Evolutionary conservation across 2,797 vertebrate genomes (phyloP), one percentile per base, ranked within the genome.

Genomic region (Pelodytes ibericus): DNA sequence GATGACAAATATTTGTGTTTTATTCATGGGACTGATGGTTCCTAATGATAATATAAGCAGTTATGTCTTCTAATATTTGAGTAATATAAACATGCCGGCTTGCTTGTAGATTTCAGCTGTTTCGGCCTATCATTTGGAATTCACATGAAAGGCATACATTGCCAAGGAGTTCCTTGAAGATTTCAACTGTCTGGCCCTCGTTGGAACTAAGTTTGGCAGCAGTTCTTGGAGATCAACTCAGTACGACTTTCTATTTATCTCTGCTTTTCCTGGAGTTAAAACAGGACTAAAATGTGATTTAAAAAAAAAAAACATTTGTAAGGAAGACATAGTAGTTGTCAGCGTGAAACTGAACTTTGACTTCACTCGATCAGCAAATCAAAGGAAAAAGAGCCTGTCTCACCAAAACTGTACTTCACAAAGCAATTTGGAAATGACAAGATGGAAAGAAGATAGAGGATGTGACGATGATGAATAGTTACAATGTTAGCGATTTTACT

Each of bases 151-250:
- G 64, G 16, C 26, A 51, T 51, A 53, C 33, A 36, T 24, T 69
- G 66, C 66, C 66, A 69, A 25, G 30, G 66, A 49, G 47, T 56
- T 69, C 30, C 66, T 69, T 69, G 66, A 69, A 56, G n/a, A 69
- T 69, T 56, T 53, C 66, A 69, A 56, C 47, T 69, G 27, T 18
- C 49, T 29, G 44, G 66, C 30, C 49, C 66, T 69, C 49, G 47
- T 29, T 69, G 47, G 47, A 53, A 69, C 66, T 56, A 30, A 51
- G 15, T 51, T 67, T 67, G 44, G 47, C 29, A 56, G 66, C 7
- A 18, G 49, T 69, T 56, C 66, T 69, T 69, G 49, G 49, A 56
- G 66, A 69, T 69, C 47, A 31, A 29, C 20, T 56, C 49, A 22
- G 66, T 22, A 33, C 66, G 24, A 67, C 27, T 51, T 47, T 44